Evolutionary conservation across 2,888 invertebrate genomes (phyloP), one percentile per base, ranked within the genome.

Genomic region (Nysson spinosus): DNA sequence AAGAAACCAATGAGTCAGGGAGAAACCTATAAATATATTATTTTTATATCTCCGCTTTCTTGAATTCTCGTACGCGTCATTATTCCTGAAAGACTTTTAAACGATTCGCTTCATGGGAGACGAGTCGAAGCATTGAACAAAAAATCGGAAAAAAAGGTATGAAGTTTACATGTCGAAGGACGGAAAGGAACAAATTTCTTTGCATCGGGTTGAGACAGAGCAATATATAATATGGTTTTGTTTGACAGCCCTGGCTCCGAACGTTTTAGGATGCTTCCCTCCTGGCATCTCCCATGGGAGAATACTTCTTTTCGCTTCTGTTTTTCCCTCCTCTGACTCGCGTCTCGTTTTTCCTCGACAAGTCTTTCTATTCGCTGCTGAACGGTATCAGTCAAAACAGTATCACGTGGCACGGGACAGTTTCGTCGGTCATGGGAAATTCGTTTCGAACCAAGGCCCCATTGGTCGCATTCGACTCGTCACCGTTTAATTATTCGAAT

Each of bases 401-500:
- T 69, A 60, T 69, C 73, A 73, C 61, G 44, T 74, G 72, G 58
- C 67, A 44, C n/a, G 28, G 40, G 68, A 65, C 65, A 37, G 61
- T 60, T 46, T 39, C 34, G 50, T 42, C 35, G 57, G 68, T 66
- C 74, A 71, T 74, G 73, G 71, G 73, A 68, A 70, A 71, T 52
- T 58, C 57, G 54, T 47, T 11, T 2, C 24, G 17, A 3, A 19
- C 35, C 16, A n/a, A n/a, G n/a, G n/a, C n/a, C n/a, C n/a, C n/a
- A n/a, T n/a, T n/a, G n/a, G n/a, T n/a, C n/a, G n/a, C n/a, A n/a
- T n/a, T n/a, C n/a, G n/a, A n/a, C n/a, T n/a, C n/a, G n/a, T n/a
- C n/a, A n/a, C n/a, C n/a, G n/a, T n/a, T n/a, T n/a, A n/a, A n/a
- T n/a, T n/a, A n/a, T n/a, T n/a, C n/a, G n/a, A n/a, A n/a, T n/a